These are phyloP conservation scores for Tetragonula carbonaria DNA, from an alignment of 2,888 invertebrate species.

Conservation along the genomic window DNA sequence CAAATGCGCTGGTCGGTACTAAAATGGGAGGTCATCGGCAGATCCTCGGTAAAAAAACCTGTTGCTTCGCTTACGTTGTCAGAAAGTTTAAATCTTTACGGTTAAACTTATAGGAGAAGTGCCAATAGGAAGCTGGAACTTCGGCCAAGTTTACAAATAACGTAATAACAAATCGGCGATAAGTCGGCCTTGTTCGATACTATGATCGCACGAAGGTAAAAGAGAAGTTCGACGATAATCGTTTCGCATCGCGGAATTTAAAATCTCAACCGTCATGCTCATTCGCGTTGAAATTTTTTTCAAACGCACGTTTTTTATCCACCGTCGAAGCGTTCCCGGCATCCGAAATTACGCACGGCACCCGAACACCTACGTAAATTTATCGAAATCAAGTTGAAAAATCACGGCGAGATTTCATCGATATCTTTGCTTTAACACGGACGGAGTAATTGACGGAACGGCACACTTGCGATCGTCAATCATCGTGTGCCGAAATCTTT, in stretches of 20 bases:
- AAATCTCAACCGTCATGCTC: background rate
- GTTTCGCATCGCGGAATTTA: conserved; percentile 30
- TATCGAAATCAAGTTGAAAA: background rate
- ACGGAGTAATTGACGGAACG: conserved; percentile 52
- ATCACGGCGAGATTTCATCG: conserved; percentile 33
- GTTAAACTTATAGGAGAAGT: conserved; percentile 32
- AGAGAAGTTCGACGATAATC: conserved; percentile 28
- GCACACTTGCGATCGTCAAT: conserved; percentile 50
- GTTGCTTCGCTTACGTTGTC: conserved; percentile 70
- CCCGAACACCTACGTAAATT: background rate
- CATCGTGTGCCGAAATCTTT: conserved; percentile 18
- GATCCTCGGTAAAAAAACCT: conserved; percentile 71
- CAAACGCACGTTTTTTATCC: background rate
- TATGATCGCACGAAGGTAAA: conserved; percentile 14
- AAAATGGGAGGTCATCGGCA: conserved; percentile 57
- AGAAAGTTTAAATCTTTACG: conserved; percentile 45
- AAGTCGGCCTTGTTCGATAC: background rate
- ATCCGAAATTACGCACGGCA: background rate
- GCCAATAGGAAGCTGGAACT: conserved; percentile 38
- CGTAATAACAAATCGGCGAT: conserved; percentile 11
- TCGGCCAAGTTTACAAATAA: conserved; percentile 40
- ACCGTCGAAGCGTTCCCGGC: background rate
- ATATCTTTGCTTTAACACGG: conserved; percentile 37
- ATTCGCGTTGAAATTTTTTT: conserved; percentile 7
- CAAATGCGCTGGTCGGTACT: conserved; percentile 9